These are phyloP conservation scores for Aporophyla lueneburgensis DNA, from an alignment of 2,888 invertebrate species.

Conservation along the genomic window DNA sequence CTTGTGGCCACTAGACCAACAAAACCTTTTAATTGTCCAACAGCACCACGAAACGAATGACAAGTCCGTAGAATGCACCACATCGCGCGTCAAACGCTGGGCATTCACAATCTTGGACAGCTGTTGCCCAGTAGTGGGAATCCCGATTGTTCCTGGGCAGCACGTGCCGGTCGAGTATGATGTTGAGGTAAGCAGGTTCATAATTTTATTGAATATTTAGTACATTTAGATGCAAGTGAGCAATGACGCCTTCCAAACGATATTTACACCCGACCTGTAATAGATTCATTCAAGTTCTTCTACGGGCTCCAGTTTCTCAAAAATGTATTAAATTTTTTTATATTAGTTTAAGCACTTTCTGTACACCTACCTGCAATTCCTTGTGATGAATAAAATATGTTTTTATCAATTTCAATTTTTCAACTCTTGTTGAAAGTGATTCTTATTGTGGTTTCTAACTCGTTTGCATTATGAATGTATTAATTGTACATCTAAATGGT, in stretches of 20 bases:
- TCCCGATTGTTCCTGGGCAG: conserved; percentile 71
- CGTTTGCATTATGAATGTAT: too few relatives aligned
- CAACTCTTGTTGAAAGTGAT: too few relatives aligned
- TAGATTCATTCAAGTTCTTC: too few relatives aligned
- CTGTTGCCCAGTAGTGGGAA: conserved; percentile 78
- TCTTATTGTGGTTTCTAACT: too few relatives aligned
- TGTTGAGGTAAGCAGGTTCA: conserved; percentile 74
- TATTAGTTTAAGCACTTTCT: too few relatives aligned
- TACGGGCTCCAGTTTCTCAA: too few relatives aligned
- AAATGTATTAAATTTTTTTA: too few relatives aligned
- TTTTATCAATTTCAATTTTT: too few relatives aligned
- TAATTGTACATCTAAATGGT: too few relatives aligned
- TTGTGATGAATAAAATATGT: too few relatives aligned
- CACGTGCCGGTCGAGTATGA: conserved; percentile 78
- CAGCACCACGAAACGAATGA: conserved; percentile 80
- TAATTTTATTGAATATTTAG: background rate
- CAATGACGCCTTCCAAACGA: background rate
- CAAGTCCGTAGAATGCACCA: conserved; percentile 76
- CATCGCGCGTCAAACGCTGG: conserved; percentile 81
- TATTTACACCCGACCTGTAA: background rate
- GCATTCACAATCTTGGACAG: conserved; percentile 82
- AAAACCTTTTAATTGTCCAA: background rate
- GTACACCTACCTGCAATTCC: too few relatives aligned
- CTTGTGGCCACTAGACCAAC: too few relatives aligned
- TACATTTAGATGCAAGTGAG: background rate